Evolutionary conservation across 2,113 vertebrate species (phyloP).

Genomic region (Amazona vittata): DNA sequence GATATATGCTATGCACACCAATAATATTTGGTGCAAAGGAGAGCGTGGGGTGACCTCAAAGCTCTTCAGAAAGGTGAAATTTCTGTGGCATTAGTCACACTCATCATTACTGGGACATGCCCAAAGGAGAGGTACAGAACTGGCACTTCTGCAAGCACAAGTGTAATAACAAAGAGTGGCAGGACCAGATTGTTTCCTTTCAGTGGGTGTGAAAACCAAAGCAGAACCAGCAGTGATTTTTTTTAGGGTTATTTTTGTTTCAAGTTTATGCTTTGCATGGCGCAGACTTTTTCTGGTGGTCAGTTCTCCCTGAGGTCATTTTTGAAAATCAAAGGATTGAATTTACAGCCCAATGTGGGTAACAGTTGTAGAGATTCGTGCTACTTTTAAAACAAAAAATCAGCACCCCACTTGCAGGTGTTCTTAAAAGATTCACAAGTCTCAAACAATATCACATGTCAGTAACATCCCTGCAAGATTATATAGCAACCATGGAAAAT

Average conservation of each 20-base stretch:
- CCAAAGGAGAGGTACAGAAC: background rate
- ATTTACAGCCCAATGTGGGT: background rate
- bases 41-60: background rate
- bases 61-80: background rate
- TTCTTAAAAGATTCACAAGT: constrained; percentile 48
- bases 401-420: constrained; percentile 18
- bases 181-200: background rate
- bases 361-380: background rate
- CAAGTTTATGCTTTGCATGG: background rate
- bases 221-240: background rate
- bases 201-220: background rate
- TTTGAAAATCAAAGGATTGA: background rate
- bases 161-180: background rate
- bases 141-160: background rate
- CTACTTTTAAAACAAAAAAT: constrained; percentile 40
- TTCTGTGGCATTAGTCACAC: background rate
- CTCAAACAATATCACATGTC: constrained; percentile 56
- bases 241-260: background rate
- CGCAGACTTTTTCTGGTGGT: background rate
- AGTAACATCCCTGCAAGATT: constrained; percentile 55
- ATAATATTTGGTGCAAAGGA: background rate
- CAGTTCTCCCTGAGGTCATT: background rate
- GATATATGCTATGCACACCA: background rate
- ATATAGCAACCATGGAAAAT: constrained; percentile 59
- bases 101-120: background rate